Evolutionary conservation across 2,113 vertebrate genomes (phyloP), one percentile per base, ranked within the genome.

Genomic region (Sclerurus mexicanus): DNA sequence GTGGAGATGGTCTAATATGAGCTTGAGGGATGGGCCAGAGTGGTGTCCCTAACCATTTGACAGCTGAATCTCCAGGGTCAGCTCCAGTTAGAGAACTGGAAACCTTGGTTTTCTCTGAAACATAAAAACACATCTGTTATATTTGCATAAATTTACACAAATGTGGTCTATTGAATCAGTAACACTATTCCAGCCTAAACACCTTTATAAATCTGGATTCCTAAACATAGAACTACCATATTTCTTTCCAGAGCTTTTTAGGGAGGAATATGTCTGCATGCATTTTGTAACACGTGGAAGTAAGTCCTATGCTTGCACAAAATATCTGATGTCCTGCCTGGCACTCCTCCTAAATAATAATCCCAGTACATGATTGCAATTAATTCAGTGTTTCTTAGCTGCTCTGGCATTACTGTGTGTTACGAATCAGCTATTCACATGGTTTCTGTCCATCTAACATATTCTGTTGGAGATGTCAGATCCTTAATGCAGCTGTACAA

Each of bases 361-460:
- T 11, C 15, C 9, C 33, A 62, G 31, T 58, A 37, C 9, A 53
- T 0, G 0, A 16, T 0, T 69, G 56, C 47, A 85, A 24, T 62
- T 74, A 74, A 89, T 62, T 62, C 56, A 30, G 74, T 58, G 73
- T 47, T 93, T 37, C 77, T 81, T 58, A 77, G 37, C 77, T 91
- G 56, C 60, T 78, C 85, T 74, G 85, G 20, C 52, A 31, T 62
- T 63, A 24, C 47, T 50, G 22, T 2, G 1, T 82, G 30, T 71
- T 67, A 16, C 0, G 2, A 62, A 64, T 42, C 27, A 74, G 37
- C 37, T 71, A 0, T 80, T 87, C 33, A 10, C 16, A 15, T 27
- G 30, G 47, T 23, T 91, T 76, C 58, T 81, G 60, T 75, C 31
- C 1, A 1, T 62, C 28, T 44, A 4, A 85, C 16, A 62, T 31